These are phyloP conservation scores for Cheilosia grossa DNA, from an alignment of 2,888 invertebrate genomes.

Conservation along the genomic window DNA sequence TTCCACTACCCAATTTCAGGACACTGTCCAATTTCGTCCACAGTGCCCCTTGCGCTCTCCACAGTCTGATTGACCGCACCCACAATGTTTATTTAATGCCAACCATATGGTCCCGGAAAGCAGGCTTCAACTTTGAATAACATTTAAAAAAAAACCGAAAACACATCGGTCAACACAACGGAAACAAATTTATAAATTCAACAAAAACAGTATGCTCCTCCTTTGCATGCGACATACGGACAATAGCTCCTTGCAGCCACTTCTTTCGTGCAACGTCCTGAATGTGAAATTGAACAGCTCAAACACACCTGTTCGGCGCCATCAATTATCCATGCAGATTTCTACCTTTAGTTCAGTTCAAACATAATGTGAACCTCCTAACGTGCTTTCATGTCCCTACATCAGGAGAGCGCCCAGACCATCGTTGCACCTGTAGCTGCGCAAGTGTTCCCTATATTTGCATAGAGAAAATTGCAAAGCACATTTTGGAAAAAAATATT, in stretches of 20 bases:
- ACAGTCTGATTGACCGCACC: too few relatives aligned
- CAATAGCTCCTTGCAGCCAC: neutral
- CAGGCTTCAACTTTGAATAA: neutral
- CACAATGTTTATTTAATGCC: neutral
- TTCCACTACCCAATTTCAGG: too few relatives aligned
- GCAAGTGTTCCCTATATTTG: slow-evolving; percentile 39
- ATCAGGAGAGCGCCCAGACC: neutral
- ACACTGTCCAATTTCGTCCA: too few relatives aligned
- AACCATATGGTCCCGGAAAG: neutral
- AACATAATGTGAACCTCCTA: slow-evolving; percentile 23
- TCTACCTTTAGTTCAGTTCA: neutral
- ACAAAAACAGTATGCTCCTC: neutral
- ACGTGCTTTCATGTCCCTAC: neutral
- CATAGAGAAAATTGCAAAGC: slow-evolving; percentile 46
- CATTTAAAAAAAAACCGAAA: neutral
- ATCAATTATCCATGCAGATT: slow-evolving; percentile 68
- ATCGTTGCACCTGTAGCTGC: slow-evolving; percentile 53
- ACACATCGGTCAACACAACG: slow-evolving; percentile 9
- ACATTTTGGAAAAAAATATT: slow-evolving; percentile 39
- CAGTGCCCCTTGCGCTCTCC: too few relatives aligned
- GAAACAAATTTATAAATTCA: neutral
- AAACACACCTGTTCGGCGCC: slow-evolving; percentile 64
- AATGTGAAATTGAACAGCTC: slow-evolving; percentile 66
- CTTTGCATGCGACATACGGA: neutral
- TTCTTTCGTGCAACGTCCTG: neutral